Base-by-base conservation (phyloP, 2,113 vertebrate genomes). In the Himantopus leucocephalus region DNA sequence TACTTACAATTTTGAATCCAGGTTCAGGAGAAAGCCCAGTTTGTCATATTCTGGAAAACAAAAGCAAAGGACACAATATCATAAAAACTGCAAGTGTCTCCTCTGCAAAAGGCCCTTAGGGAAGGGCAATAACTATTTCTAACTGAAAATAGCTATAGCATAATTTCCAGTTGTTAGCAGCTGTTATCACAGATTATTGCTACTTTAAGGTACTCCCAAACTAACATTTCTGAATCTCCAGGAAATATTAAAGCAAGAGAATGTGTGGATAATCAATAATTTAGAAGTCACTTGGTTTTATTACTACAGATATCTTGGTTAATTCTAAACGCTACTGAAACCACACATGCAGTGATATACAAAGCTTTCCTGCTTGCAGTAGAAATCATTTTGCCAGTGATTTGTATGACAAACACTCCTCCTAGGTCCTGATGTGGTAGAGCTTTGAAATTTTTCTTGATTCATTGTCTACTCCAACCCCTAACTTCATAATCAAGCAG, bases 1-100 rank as follows among this genome's bases (percentile, higher is more conserved):
- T 98, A 99, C 99, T 99, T 98, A 99, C 99, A 99, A 94, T 98
- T 99, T 99, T 74, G 98, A 98, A 92, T 99, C 99, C 98, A 99
- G 97, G 96, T 99, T 98, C 97, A 99, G 97, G 94, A 99, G 98
- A 97, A 99, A 99, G 93, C 99, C 99, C 97, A 99, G 98, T 70
- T 98, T 99, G 97, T 99, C 99, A 97, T 99, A 99, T 96, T 99
- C 99, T 99, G 98, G 74, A 98, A 98, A 96, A 97, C 96, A 98
- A 97, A 97, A 97, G 79, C 85, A 96, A 95, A 92, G 76, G 34
- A 95, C 56, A 97, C 14, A 82, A 20, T 59, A 92, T 94, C 68
- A 94, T 82, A 95, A 91, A 92, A 71, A 34, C 37, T 95, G 88
- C 43, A 89, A 60, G 30, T 12, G 8, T 85, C 24, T 95, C 75